phyloP scores from a whole-genome alignment of 2,797 vertebrate genomes.

The Delichon dasypus region DNA sequence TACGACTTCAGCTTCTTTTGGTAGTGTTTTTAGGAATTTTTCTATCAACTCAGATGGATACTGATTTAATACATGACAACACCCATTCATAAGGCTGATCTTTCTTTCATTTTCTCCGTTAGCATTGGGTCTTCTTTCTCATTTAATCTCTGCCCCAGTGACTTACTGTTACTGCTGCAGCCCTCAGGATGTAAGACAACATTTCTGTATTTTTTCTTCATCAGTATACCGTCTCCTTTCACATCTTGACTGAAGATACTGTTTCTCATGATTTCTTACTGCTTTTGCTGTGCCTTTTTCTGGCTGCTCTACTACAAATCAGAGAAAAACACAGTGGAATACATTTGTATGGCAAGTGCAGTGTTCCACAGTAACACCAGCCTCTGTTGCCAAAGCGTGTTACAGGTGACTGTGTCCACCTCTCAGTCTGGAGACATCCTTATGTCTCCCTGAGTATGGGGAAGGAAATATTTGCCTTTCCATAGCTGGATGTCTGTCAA shows the following conservation, averaged over 20 bases:
- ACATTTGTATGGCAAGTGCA: background rate
- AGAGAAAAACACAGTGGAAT: background rate
- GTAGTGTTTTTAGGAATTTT: background rate
- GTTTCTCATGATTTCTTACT: conserved; percentile 34
- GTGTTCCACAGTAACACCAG: background rate
- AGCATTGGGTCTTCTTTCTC: background rate
- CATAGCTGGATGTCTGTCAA: background rate
- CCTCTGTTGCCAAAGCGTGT: background rate
- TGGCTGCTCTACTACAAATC: background rate
- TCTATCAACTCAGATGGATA: background rate
- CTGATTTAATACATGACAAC: background rate
- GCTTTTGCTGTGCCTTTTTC: background rate
- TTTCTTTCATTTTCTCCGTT: background rate
- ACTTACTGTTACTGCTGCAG: conserved; percentile 15
- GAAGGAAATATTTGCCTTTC: background rate
- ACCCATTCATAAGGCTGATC: background rate
- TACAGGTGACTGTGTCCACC: background rate
- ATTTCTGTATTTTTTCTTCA: conserved; percentile 21
- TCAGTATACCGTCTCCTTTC: background rate
- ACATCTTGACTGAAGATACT: background rate
- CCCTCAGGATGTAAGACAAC: background rate
- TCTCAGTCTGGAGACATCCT: background rate
- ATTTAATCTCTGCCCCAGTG: background rate
- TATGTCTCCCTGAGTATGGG: background rate
- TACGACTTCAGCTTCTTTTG: background rate